These are phyloP conservation scores for Monoplex corrugatus DNA, from an alignment of 2,888 invertebrate species.

Conservation along the genomic window DNA sequence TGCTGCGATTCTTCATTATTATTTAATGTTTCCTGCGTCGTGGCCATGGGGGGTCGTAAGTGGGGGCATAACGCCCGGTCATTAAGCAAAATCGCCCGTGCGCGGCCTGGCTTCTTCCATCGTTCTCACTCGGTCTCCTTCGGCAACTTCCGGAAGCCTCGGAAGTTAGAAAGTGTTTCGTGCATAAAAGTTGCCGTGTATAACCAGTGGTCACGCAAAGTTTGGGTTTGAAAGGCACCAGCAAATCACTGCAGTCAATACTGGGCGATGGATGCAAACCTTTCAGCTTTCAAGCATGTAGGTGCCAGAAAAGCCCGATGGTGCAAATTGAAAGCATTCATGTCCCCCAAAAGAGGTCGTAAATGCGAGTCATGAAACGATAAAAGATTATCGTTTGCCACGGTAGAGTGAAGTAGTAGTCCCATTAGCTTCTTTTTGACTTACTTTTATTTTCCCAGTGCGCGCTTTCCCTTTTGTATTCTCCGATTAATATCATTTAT, in stretches of 20 bases:
- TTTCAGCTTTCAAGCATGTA: background rate
- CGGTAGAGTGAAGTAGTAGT: too few relatives aligned
- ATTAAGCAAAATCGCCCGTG: background rate
- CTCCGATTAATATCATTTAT: too few relatives aligned
- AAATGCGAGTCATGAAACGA: background rate
- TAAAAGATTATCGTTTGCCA: background rate
- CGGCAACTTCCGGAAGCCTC: constrained; percentile 44
- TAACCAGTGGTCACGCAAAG: constrained; percentile 38
- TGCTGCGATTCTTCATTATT: constrained; percentile 34
- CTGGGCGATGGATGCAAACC: background rate
- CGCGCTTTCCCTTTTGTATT: too few relatives aligned
- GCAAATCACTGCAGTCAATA: constrained; percentile 25
- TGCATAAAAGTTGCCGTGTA: constrained; percentile 41
- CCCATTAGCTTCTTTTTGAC: too few relatives aligned
- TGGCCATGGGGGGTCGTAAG: constrained; percentile 27
- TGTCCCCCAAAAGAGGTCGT: constrained; percentile 15
- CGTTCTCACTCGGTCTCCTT: constrained; percentile 47
- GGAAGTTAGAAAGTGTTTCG: constrained; percentile 46
- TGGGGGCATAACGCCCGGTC: constrained; percentile 28
- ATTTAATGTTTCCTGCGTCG: constrained; percentile 41
- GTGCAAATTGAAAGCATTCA: constrained; percentile 14
- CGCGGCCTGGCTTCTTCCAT: constrained; percentile 10
- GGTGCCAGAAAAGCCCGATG: constrained; percentile 23
- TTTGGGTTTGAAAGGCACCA: constrained; percentile 42
- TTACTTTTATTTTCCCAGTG: too few relatives aligned